Conservation (phyloP, 2,113 vertebrate genomes). For the Melanocharis versteri region DNA sequence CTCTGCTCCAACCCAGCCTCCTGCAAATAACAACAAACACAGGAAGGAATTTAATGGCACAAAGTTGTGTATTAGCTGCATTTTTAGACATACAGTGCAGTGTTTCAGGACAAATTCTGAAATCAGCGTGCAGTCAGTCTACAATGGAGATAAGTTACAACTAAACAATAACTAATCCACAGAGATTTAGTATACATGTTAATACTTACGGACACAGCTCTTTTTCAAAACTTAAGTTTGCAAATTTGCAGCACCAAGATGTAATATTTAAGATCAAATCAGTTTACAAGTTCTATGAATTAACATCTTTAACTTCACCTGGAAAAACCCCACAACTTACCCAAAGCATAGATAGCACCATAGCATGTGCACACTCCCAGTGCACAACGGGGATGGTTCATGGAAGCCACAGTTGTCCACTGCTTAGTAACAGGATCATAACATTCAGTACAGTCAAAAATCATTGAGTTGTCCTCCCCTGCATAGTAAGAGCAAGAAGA, state of each 20-base stretch:
- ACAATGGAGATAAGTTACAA: background rate
- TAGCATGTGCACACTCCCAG: slow-evolving; percentile 91
- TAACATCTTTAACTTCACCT: slow-evolving; percentile 24
- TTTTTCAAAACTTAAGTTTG: background rate
- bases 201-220: background rate
- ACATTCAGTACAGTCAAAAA: slow-evolving; percentile 95
- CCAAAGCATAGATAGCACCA: slow-evolving; percentile 92
- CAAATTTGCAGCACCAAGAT: background rate
- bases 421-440: slow-evolving; percentile 96
- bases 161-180: background rate
- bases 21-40: slow-evolving; percentile 66
- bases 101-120: background rate
- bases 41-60: background rate
- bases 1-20: slow-evolving; percentile 94
- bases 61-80: background rate
- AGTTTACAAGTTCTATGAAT: background rate
- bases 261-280: background rate
- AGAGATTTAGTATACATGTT: background rate
- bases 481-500: background rate
- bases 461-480: slow-evolving; percentile 97
- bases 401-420: slow-evolving; percentile 91
- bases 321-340: slow-evolving; percentile 72
- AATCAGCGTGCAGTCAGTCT: background rate
- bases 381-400: slow-evolving; percentile 92
- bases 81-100: background rate